Conservation (phyloP, 2,888 invertebrate species). For the Hyppa rectilinea region DNA sequence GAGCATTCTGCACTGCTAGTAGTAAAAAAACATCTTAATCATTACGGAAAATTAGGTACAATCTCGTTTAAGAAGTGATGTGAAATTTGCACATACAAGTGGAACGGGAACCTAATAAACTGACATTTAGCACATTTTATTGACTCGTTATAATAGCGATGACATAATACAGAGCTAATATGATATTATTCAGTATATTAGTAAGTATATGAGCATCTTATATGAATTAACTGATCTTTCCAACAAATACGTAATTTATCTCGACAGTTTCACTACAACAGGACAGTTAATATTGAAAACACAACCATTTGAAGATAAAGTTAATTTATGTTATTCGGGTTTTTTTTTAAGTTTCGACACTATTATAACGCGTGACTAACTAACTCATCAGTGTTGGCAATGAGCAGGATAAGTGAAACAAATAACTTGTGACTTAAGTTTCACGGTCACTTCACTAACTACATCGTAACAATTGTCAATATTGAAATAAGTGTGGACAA, state of each 20-base stretch:
- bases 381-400: conserved; percentile 54
- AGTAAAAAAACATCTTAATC: neutral
- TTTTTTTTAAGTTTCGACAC: conserved; percentile 22
- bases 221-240: neutral
- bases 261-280: neutral
- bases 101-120: conserved; percentile 16
- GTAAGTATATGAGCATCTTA: neutral
- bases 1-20: neutral
- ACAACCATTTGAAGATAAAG: conserved; percentile 3
- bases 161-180: conserved; percentile 23
- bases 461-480: conserved; percentile 83
- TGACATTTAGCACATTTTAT: conserved; percentile 51
- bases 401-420: conserved; percentile 72
- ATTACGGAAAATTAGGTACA: neutral
- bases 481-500: conserved; percentile 82
- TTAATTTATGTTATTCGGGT: conserved; percentile 20
- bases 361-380: conserved; percentile 50
- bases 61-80: conserved; percentile 10
- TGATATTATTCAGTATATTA: conserved; percentile 13
- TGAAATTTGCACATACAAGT: conserved; percentile 21
- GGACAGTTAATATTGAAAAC: conserved; percentile 5
- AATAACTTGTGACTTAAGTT: conserved; percentile 73
- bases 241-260: conserved; percentile 6
- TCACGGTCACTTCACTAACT: conserved; percentile 75
- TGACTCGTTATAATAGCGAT: conserved; percentile 46